Evolutionary conservation across 2,888 invertebrate genomes (phyloP), one percentile per base, ranked within the genome.

Genomic region (Dynastes maya): DNA sequence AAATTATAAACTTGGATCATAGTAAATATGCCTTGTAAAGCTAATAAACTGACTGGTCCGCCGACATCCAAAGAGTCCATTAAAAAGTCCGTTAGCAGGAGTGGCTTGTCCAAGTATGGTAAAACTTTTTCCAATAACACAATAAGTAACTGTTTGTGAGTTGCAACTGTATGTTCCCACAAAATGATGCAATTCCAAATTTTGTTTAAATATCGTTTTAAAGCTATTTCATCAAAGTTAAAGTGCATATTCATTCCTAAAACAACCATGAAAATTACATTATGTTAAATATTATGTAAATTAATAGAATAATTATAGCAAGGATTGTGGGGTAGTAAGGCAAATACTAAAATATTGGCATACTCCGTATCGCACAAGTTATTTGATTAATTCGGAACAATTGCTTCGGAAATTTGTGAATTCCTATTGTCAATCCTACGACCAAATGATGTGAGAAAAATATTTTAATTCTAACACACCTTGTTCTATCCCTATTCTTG

Each of bases 1-100:
- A 99, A 92, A 90, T 98, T 98, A 89, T 97, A 95, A 80, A 94
- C 94, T 82, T 96, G 94, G 79, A 98, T 96, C 81, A 99, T 91
- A 72, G 95, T 93, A 87, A 97, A 95, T 67, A 83, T 80, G 27
- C 98, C 98, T 87, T 98, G 97, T 11, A 99, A 90, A 0, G 98
- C 97, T 75, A 99, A 90, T 86, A 98, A 91, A 86, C 97, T 95
- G 80, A 97, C 93, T 0, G 96, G 93, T 6, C 98, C 97, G 83
- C 97, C 96, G 67, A 94, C 91, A 86, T 97, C 95, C 82, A 97
- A 92, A 0, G 97, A 96, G 85, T 96, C 95, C 91, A 97, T 96
- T 29, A 98, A 91, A 89, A 97, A 97, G 87, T 98, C 98, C 1
- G 97, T 96, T 83, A 98, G 91, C 80, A 95, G 90, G 76, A 97